Conservation (phyloP, 2,113 vertebrate genomes). For the Tautogolabrus adspersus region DNA sequence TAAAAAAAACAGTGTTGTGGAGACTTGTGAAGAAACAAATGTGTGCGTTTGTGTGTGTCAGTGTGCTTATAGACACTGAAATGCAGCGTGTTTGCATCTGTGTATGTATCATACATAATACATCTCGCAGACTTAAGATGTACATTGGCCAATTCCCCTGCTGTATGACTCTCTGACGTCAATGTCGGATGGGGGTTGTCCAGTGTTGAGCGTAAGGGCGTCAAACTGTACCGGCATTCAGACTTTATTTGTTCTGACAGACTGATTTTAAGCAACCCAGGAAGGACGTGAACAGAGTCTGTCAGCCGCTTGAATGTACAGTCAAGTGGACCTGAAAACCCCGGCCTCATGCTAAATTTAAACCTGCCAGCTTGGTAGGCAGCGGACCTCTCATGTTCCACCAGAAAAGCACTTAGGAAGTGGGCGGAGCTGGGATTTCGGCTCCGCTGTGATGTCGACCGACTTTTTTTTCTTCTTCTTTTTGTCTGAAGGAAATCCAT, state of each 20-base stretch:
- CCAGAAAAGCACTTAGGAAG: constrained; percentile 71
- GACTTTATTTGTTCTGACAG: constrained; percentile 74
- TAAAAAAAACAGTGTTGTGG: too few species aligned
- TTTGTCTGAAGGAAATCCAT: constrained; percentile 68
- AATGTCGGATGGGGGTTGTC: constrained; percentile 33
- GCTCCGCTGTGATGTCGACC: constrained; percentile 44
- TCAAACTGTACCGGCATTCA: constrained; percentile 51
- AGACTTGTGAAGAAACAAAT: constrained; percentile 17
- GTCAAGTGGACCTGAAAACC: constrained; percentile 69
- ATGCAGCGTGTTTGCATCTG: constrained; percentile 32
- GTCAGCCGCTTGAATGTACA: constrained; percentile 61
- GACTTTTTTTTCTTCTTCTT: constrained; percentile 23
- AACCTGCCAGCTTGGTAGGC: constrained; percentile 68
- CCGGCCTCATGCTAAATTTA: constrained; percentile 69
- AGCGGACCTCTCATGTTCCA: constrained; percentile 52
- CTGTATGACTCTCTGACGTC: constrained; percentile 12
- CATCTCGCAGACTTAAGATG: constrained; percentile 29
- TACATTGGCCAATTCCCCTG: constrained; percentile 35
- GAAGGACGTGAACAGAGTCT: constrained; percentile 49
- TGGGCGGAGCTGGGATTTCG: constrained; percentile 54
- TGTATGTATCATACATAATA: constrained; percentile 56
- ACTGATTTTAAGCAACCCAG: constrained; percentile 50
- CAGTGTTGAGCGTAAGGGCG: constrained; percentile 6
- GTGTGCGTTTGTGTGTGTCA: constrained; percentile 4
- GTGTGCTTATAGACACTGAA: constrained; percentile 16